Conservation (phyloP, 2,113 vertebrate species). For the Cebidichthys violaceus region DNA sequence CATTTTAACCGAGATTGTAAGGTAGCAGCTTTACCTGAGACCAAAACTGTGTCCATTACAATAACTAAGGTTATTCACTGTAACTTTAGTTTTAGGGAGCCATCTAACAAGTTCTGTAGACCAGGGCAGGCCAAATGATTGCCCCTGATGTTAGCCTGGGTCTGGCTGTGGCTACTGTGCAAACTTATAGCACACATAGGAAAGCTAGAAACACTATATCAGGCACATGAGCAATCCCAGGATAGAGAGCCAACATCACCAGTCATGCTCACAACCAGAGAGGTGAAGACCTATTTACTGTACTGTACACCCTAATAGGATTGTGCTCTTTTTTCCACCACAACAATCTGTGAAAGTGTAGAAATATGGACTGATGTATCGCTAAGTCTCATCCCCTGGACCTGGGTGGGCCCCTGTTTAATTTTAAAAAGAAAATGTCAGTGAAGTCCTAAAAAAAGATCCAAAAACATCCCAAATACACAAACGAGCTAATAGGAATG, state of each 20-base stretch:
- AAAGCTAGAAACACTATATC: constrained; percentile 20
- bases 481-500: not conserved
- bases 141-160: not conserved
- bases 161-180: not conserved
- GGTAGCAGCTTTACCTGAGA: not conserved
- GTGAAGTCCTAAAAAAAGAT: not conserved
- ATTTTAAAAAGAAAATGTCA: not conserved
- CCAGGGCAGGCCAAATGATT: not conserved
- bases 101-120: not conserved
- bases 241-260: not conserved
- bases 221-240: constrained; percentile 8
- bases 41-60: not conserved
- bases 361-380: not conserved
- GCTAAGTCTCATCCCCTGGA: not conserved
- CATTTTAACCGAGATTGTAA: not conserved
- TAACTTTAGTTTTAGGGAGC: not conserved
- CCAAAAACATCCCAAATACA: not conserved
- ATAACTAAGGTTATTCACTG: not conserved
- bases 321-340: not conserved
- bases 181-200: constrained; percentile 14
- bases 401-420: too few species aligned
- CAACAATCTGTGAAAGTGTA: not conserved
- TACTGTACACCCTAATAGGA: not conserved
- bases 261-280: constrained; percentile 8
- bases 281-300: not conserved